Evolutionary conservation across 2,113 vertebrate genomes (phyloP), one percentile per base, ranked within the genome.

Genomic region (Stigmatopora nigra): DNA sequence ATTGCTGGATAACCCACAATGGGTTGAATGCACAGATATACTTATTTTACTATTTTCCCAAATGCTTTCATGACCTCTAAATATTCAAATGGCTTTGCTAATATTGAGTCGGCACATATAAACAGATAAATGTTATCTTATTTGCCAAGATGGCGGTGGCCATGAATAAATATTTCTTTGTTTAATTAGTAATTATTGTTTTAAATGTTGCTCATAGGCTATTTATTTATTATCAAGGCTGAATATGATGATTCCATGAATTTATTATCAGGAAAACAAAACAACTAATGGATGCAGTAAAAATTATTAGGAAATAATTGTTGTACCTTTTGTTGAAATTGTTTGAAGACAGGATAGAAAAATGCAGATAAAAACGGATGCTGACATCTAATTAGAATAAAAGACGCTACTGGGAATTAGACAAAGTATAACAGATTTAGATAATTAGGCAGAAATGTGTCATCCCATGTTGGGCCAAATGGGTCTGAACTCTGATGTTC

Each of bases 251-350:
- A 31, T 31, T 31, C 25, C 25, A 31, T 31, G 25, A 31, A 31
- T 31, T 1, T 31, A 31, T 31, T 31, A 31, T 31, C 25, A 41
- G 5, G 9, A 41, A 41, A 41, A 41, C 8, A 41, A 41, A 41
- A 41, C 9, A 7, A 41, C n/a, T n/a, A n/a, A 8, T 41, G 2
- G 9, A 41, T 8, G 38, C 38, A 41, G 9, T 41, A 41, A 41
- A 41, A 10, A 7, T 41, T 41, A 41, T 10, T 8, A 41, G 9
- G 9, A 41, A 2, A 41, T 8, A 41, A 41, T 7, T 3, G 10
- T 55, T 55, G 5, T 16, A 48, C 14, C 15, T 25, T 65, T 53
- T 53, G 38, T 41, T 41, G 5, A 41, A 66, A 75, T 71, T 73
- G 49, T 65, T 55, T 63, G 64, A 65, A 11, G 11, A 6, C 15